Base-by-base conservation (phyloP, 2,113 vertebrate species). In the Pachyramphus minor region DNA sequence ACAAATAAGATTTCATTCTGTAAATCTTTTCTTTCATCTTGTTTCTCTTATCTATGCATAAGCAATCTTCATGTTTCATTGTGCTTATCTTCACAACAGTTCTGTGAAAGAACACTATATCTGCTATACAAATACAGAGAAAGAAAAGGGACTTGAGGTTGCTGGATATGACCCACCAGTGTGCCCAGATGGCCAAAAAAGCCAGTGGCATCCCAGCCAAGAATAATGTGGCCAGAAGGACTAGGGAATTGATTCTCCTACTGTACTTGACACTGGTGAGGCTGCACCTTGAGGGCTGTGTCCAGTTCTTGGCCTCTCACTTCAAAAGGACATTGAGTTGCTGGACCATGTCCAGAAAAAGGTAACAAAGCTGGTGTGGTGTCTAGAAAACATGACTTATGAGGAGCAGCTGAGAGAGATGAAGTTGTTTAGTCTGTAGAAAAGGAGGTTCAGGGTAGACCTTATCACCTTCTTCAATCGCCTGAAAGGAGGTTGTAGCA, bases 201-300 rank as follows among this genome's bases (percentile, higher is more conserved):
- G 30, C 9, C 31, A 31, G 0, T 1, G 4, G 5, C 52, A 27
- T 15, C 18, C 67, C 28, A 27, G 52, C 19, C 59, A 64, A 52
- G 6, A 35, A 39, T 1, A 15, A 21, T 2, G 28, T 55, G 50
- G 21, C 37, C 67, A 88, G 22, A 8, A 37, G 44, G 31, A 66
- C 2, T 60, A 58, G 52, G 22, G 22, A 33, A 80, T 17, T 2
- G 37, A 5, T 4, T 2, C 1, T 37, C 44, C 37, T 22, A 4
- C 50, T 37, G 27, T 6, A 12, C 13, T 21, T 25, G n/a, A 49
- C 52, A 23, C 18, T 33, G 44, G 4, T 13, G 22, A 50, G 50
- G 10, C 18, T 18, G 27, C 42, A 33, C 8, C 18, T 44, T 27
- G 19, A 31, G 31, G 11, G 22, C 59, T 28, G 22, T 11, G 31